Conservation (phyloP, 2,888 invertebrate species). For the Drosophila tanythrix region DNA sequence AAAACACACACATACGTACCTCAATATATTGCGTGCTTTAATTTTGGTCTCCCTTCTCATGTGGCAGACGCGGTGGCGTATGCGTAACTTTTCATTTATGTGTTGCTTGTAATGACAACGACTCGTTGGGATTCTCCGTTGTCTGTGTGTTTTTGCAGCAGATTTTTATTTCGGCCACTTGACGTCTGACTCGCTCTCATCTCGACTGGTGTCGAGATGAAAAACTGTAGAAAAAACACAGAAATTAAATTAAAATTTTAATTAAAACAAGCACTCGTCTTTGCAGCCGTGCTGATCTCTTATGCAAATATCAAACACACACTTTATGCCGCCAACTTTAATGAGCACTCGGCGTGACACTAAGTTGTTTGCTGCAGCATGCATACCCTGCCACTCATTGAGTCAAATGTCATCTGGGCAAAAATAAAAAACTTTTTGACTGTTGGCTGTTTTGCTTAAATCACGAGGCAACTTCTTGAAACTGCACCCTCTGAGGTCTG, state of each 20-base stretch:
- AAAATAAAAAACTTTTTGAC: slow-evolving; percentile 36
- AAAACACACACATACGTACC: slow-evolving; percentile 27
- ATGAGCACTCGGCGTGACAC: slow-evolving; percentile 34
- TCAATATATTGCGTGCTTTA: slow-evolving; percentile 36
- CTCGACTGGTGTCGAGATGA: neutral
- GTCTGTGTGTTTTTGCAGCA: slow-evolving; percentile 24
- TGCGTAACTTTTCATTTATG: slow-evolving; percentile 75
- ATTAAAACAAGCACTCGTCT: slow-evolving; percentile 74
- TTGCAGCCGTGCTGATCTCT: slow-evolving; percentile 9
- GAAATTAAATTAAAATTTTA: slow-evolving; percentile 76
- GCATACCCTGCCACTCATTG: neutral
- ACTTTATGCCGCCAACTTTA: slow-evolving; percentile 63
- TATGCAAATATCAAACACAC: slow-evolving; percentile 23
- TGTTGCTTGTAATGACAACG: slow-evolving; percentile 54
- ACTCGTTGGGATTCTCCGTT: slow-evolving; percentile 20
- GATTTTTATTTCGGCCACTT: slow-evolving; percentile 76
- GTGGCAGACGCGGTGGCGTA: slow-evolving; percentile 56
- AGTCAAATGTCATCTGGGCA: slow-evolving; percentile 54
- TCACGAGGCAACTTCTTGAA: slow-evolving; percentile 28
- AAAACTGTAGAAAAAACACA: neutral
- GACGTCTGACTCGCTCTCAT: slow-evolving; percentile 34
- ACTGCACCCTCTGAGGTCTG: slow-evolving; percentile 8
- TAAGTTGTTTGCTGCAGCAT: neutral
- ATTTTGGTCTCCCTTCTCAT: slow-evolving; percentile 5
- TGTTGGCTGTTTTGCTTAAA: slow-evolving; percentile 45